Conservation (phyloP, 2,797 vertebrate genomes). For the Heterohyrax brucei region DNA sequence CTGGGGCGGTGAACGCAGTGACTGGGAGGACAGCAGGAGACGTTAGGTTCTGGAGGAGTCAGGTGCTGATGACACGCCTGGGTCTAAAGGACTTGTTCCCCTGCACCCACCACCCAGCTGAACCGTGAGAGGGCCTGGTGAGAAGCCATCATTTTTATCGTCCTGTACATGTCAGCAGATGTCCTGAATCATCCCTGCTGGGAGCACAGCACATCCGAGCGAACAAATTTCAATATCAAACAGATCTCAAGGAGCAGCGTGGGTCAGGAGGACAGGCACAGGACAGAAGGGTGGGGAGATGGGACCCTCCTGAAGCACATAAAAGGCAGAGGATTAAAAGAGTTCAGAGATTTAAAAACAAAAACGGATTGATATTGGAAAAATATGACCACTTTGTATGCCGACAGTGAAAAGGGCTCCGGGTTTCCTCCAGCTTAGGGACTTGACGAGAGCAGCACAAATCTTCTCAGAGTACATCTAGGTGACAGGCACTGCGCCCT, state of each 20-base stretch:
- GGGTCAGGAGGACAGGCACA: neutral
- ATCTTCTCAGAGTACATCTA: neutral
- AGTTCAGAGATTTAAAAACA: neutral
- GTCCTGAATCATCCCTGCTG: neutral
- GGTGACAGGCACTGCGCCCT: neutral
- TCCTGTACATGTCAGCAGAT: neutral
- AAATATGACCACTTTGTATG: neutral
- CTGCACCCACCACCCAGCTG: neutral
- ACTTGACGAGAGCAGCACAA: neutral
- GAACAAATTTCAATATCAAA: neutral
- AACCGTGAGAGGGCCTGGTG: neutral
- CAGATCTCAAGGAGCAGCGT: neutral
- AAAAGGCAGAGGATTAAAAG: neutral
- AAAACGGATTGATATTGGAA: neutral
- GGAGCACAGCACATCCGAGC: neutral
- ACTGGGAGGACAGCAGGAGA: neutral
- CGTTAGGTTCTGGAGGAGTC: neutral
- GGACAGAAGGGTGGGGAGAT: neutral
- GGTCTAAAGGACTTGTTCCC: neutral
- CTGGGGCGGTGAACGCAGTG: neutral
- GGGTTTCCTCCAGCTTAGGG: neutral
- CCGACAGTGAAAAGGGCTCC: neutral
- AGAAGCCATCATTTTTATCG: neutral
- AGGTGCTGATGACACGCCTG: accelerated
- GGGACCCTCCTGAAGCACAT: too few species aligned